Conservation (phyloP, 2,797 vertebrate genomes). For the Sparus aurata region DNA sequence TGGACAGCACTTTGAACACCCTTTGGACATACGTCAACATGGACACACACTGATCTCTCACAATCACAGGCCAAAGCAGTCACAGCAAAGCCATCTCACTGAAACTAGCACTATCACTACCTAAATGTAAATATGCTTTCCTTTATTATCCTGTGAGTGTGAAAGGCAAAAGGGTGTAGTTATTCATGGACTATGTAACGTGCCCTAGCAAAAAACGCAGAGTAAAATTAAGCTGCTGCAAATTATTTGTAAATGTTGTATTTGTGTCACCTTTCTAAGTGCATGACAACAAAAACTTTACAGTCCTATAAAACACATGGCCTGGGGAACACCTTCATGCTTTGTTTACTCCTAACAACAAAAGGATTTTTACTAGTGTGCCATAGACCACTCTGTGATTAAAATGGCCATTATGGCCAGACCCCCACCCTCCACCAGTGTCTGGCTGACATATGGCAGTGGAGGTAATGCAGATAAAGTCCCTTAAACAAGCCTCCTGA, state of each 20-base stretch:
- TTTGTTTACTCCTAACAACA: slow-evolving; percentile 64
- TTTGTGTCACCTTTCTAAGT: slow-evolving; percentile 18
- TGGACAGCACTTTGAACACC: slow-evolving; percentile 20
- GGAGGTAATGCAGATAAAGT: slow-evolving; percentile 75
- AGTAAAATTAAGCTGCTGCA: neutral
- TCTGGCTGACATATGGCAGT: slow-evolving; percentile 77
- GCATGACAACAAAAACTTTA: slow-evolving; percentile 46
- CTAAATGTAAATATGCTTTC: neutral
- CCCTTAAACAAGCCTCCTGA: slow-evolving; percentile 61
- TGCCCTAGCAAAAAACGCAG: neutral
- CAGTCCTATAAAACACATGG: slow-evolving; percentile 51
- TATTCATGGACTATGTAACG: slow-evolving; percentile 2
- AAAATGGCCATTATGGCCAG: slow-evolving; percentile 61
- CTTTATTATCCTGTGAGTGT: slow-evolving; percentile 3
- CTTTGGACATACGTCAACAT: slow-evolving; percentile 41
- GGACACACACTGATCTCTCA: slow-evolving; percentile 45
- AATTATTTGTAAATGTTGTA: slow-evolving; percentile 30
- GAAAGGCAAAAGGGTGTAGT: neutral
- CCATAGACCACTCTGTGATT: slow-evolving; percentile 66
- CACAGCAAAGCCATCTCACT: slow-evolving; percentile 3
- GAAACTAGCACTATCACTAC: neutral
- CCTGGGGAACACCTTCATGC: slow-evolving; percentile 54
- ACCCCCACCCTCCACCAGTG: slow-evolving; percentile 60
- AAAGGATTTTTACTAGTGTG: slow-evolving; percentile 41
- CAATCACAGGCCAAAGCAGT: slow-evolving; percentile 11